Evolutionary conservation across 1,140 invertebrate genomes (phyloP), one percentile per base, ranked within the genome.

Genomic region (Euura saliciscinereae): DNA sequence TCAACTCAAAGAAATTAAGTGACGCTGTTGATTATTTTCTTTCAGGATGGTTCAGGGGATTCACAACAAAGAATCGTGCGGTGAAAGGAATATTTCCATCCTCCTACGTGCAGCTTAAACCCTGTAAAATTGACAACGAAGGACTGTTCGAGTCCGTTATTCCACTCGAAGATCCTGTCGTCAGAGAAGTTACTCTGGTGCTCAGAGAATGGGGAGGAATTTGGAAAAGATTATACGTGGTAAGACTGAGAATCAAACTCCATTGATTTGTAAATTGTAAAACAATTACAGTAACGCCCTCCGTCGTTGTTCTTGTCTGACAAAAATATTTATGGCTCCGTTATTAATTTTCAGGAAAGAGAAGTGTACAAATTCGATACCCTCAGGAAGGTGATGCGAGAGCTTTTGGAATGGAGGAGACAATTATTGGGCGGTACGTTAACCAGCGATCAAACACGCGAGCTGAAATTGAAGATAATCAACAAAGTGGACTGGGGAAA

Each of bases 401-500:
- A 98, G 77, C 86, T 99, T 76, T 89, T 97, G 68, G 93, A 96
- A 78, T 95, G 94, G 87, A 87, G 97, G 45, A 89, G 94, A 13
- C 93, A 95, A 78, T 89, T 98, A 2, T 88, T 98, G 43, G 93
- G 93, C 43, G 95, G 95, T 43, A 97, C 96, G 0, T 88, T 98
- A 45, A 97, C 97, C 0, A 93, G 94, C 77, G 97, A 98, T 83
- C 96, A 98, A 83, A 95, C 93, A 1, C 86, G 91, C 66, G 96
- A 97, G 79, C 81, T 98, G 44, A 94, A 96, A 83, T 87, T 95
- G 72, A 93, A 95, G 80, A 95, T 98, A 67, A 95, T 95, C 71
- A 92, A 92, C 44, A 97, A 97, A 86, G 95, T 99, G 66, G 97
- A 98, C 85, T 98, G 96, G 96, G 97, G 96, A 69, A 98, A 98